Conservation (phyloP, 2,113 vertebrate species). For the Myotis davidii region DNA sequence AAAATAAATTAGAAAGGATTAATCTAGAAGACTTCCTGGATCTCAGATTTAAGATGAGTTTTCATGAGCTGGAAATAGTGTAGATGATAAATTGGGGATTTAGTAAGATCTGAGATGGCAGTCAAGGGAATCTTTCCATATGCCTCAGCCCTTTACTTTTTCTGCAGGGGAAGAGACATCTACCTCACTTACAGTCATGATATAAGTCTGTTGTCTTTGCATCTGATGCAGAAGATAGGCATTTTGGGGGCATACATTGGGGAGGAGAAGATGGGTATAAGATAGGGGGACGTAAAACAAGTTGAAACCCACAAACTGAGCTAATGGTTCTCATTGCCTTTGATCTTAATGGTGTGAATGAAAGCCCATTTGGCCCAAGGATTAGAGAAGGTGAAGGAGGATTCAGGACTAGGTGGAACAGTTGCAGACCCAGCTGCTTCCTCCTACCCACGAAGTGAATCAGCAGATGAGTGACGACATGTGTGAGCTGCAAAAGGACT, state of each 20-base stretch:
- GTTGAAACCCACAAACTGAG: background rate
- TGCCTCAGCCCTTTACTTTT: background rate
- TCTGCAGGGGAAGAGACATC: background rate
- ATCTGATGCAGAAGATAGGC: background rate
- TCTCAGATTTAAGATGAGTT: background rate
- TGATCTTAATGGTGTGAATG: background rate
- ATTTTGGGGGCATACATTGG: fast-evolving
- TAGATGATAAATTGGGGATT: background rate
- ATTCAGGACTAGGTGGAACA: background rate
- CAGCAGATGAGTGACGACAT: background rate
- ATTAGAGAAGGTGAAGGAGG: background rate
- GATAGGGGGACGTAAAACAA: background rate
- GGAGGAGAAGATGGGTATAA: background rate
- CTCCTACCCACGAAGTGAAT: background rate
- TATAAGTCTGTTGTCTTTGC: background rate
- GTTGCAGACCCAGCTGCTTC: background rate
- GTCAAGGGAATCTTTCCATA: background rate
- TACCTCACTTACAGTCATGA: background rate
- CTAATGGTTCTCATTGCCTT: background rate
- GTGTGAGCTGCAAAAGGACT: background rate
- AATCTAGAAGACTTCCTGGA: slow-evolving; percentile 34
- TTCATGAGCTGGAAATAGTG: background rate
- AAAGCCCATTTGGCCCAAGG: background rate
- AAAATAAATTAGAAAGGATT: slow-evolving; percentile 8
- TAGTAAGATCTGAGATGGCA: background rate